phyloP scores from a whole-genome alignment of 92 coral and sea anemone genomes.

The Zoanthus solanderi region DNA sequence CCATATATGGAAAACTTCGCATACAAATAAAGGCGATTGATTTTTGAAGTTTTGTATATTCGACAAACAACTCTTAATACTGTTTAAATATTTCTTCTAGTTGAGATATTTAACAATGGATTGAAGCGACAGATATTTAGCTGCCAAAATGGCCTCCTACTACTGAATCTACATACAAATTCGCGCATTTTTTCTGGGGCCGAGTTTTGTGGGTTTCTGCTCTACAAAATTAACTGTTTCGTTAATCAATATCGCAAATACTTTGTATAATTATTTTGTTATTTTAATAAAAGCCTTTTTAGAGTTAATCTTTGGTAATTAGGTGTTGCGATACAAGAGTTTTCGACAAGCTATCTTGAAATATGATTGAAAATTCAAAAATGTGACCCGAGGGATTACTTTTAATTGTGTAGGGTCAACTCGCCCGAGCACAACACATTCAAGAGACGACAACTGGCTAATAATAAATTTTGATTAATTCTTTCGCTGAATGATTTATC shows the following conservation, averaged over 20 bases:
- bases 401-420: background rate
- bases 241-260: background rate
- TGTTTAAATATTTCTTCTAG: slow-evolving; percentile 32
- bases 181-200: background rate
- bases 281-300: slow-evolving; percentile 10
- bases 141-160: background rate
- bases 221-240: background rate
- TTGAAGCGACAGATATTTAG: slow-evolving; percentile 26
- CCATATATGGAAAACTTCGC: slow-evolving; percentile 6
- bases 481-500: background rate
- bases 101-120: slow-evolving; percentile 29
- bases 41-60: background rate
- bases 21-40: background rate
- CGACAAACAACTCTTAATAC: slow-evolving; percentile 7
- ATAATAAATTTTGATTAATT: background rate
- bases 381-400: slow-evolving; percentile 41
- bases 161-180: background rate
- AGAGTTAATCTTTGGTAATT: slow-evolving; percentile 31
- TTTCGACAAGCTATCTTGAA: background rate
- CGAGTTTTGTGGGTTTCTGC: background rate
- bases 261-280: background rate
- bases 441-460: slow-evolving; percentile 4
- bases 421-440: background rate
- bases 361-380: background rate
- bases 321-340: background rate